These are phyloP conservation scores for Chondrilla cf. caribensis DNA, from an alignment of 37 sponge, comb jelly and placozoan species.

Conservation along the genomic window DNA sequence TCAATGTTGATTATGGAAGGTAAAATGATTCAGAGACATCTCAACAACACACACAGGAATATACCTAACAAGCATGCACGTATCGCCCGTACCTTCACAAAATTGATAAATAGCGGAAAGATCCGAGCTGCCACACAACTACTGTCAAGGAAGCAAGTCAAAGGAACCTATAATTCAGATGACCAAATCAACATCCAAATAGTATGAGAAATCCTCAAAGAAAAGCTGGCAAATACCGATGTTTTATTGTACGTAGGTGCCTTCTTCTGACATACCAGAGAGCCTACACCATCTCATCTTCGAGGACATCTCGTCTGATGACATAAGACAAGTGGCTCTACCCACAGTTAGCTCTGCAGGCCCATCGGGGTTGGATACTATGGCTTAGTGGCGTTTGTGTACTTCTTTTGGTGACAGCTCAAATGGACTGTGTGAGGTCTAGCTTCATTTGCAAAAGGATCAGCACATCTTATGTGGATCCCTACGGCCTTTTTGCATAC, in stretches of 20 bases:
- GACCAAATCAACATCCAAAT: background rate
- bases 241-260: background rate
- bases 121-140: background rate
- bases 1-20: background rate
- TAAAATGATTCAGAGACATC: background rate
- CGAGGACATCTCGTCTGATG: background rate
- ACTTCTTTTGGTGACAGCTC: background rate
- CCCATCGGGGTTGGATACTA: background rate
- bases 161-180: background rate
- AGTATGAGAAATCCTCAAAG: background rate
- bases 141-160: background rate
- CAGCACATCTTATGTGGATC: slow-evolving; percentile 11
- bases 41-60: background rate
- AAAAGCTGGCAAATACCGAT: slow-evolving; percentile 1
- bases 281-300: background rate
- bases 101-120: background rate
- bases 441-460: slow-evolving; percentile 3
- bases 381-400: background rate
- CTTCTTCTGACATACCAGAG: slow-evolving; percentile 19
- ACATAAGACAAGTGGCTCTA: slow-evolving; percentile 11
- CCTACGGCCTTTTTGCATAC: background rate
- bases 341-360: background rate
- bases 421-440: background rate
- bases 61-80: background rate
- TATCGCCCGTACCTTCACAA: background rate